Evolutionary conservation across 2,888 invertebrate genomes (phyloP).

Genomic region (Brachypterus glaber): DNA sequence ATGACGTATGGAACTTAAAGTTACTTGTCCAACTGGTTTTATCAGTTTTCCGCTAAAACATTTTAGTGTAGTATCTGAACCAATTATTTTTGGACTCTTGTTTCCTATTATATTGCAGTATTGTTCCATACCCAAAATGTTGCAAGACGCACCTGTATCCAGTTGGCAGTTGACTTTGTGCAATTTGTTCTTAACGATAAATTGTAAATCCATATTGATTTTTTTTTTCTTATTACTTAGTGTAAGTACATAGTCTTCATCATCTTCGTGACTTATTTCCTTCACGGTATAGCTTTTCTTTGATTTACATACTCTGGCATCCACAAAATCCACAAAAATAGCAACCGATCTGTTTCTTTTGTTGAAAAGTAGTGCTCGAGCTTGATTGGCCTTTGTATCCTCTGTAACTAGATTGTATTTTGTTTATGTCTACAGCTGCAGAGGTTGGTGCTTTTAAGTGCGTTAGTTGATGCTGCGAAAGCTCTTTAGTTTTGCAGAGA

Average conservation of each 20-base stretch:
- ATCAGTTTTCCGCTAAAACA: neutral
- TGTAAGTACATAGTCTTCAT: too few relatives aligned
- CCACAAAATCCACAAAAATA: too few relatives aligned
- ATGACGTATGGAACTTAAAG: neutral
- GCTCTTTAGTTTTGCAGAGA: neutral
- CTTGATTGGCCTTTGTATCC: too few relatives aligned
- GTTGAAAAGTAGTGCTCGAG: too few relatives aligned
- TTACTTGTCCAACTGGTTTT: neutral
- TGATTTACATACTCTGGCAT: too few relatives aligned
- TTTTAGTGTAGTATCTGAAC: neutral
- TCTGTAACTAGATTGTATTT: too few relatives aligned
- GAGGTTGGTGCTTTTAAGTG: too few relatives aligned
- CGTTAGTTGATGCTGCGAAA: neutral
- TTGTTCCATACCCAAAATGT: neutral
- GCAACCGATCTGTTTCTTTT: too few relatives aligned
- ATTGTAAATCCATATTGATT: neutral
- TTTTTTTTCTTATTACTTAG: neutral
- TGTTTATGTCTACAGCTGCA: too few relatives aligned
- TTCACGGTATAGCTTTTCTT: too few relatives aligned
- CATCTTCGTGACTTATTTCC: too few relatives aligned
- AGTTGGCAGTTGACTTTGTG: slow-evolving; percentile 2
- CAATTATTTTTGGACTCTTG: neutral
- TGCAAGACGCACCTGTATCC: slow-evolving; percentile 3
- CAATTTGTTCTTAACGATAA: neutral
- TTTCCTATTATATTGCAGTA: neutral